Evolutionary conservation across 2,888 invertebrate species (phyloP), one percentile per base, ranked within the genome.

Genomic region (Ormyrus nitidulus): DNA sequence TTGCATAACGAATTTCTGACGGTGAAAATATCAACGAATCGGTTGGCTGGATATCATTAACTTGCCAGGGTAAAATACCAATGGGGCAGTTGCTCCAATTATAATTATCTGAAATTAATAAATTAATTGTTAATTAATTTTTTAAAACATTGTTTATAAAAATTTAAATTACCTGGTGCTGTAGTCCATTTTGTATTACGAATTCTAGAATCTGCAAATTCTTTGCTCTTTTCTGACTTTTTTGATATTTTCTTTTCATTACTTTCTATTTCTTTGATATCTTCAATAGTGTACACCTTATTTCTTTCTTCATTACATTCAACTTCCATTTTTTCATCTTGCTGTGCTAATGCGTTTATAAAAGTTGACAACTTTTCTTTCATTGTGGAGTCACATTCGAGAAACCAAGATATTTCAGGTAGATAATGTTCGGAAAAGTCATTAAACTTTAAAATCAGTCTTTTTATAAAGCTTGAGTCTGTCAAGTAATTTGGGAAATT

Each of bases 1-100:
- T 58, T 2, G 83, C 78, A n/a, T 82, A 72, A 11, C 74, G 73
- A 13, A 83, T 54, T 0, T 79, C 76, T 7, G 71, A 59, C 11
- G 83, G 46, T 5, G 73, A 69, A 6, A 73, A 54, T 9, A 78
- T 48, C 0, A 84, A 51, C 7, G 86, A 83, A 53, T 84, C 78
- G 11, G 86, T 70, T 48, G 81, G 77, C 13, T 87, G 84, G 81
- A 85, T 62, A 4, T 84, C 81, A 81, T 87, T 85, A 0, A 85
- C 77, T 82, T 92, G 91, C 92, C 91, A 92, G 9, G 93, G 93
- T 48, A 93, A 82, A 80, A 90, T 84, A 34, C 93, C 93, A 84
- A 93, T 91, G 11, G 93, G 92, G 85, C 91, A 92, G 59, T 83
- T 83, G 48, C 87, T 84, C 93, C 93, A 93, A 77, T 90, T 85